Conservation (phyloP, 2,113 vertebrate genomes). For the Mirounga angustirostris region DNA sequence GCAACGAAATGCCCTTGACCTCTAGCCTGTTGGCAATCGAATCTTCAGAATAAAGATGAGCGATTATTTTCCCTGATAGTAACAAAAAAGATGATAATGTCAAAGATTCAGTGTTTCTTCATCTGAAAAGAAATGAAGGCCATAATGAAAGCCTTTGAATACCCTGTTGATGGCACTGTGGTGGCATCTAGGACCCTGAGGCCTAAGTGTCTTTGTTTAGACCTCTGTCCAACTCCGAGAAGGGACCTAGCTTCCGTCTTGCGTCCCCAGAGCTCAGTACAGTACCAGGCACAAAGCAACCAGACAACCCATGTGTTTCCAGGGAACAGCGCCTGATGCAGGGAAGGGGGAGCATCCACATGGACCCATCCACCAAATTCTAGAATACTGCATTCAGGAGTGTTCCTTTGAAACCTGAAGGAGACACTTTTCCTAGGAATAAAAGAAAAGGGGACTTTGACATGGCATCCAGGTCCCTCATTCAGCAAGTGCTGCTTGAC, state of each 20-base stretch:
- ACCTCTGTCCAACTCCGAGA: neutral
- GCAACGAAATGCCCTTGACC: neutral
- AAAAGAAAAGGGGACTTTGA: neutral
- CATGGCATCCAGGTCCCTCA: fast-evolving
- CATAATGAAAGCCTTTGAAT: neutral
- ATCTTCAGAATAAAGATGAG: neutral
- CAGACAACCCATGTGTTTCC: neutral
- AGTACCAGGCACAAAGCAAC: neutral
- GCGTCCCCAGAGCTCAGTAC: neutral
- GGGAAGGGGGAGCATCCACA: fast-evolving
- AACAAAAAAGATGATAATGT: neutral
- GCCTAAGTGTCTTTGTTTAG: neutral
- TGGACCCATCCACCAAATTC: neutral
- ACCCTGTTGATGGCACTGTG: neutral
- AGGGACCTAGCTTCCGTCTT: neutral
- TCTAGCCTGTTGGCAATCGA: neutral
- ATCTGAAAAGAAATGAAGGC: neutral
- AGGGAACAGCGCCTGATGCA: neutral
- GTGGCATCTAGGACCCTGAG: neutral
- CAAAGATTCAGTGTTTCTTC: neutral
- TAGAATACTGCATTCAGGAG: neutral
- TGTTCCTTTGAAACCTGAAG: neutral
- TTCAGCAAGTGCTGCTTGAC: neutral
- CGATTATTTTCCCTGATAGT: neutral
- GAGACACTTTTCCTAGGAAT: neutral